phyloP scores from a whole-genome alignment of 2,888 invertebrate genomes.

The Drepanosiphum platanoidis region DNA sequence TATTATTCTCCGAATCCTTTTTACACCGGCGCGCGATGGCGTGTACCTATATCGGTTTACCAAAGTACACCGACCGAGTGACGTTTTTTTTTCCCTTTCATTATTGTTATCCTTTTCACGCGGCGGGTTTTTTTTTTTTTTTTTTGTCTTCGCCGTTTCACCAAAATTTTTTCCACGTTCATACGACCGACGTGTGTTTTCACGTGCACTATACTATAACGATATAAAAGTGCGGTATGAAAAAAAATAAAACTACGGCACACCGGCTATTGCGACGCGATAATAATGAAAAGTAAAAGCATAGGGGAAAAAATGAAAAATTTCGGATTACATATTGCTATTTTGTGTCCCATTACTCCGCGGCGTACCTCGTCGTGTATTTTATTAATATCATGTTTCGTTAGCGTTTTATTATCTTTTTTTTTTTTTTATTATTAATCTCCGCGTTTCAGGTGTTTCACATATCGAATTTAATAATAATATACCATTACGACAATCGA shows the following conservation, averaged over 20 bases:
- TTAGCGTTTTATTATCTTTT: neutral
- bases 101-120: slow-evolving; percentile 42
- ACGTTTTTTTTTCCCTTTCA: slow-evolving; percentile 27
- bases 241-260: no score
- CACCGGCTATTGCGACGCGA: neutral
- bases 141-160: slow-evolving; percentile 1
- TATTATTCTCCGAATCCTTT: slow-evolving; percentile 40
- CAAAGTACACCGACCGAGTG: slow-evolving; percentile 58
- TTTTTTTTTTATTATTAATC: no score
- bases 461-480: neutral
- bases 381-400: neutral
- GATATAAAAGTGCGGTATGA: neutral
- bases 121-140: no score
- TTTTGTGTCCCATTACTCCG: no score
- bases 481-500: neutral
- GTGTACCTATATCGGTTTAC: slow-evolving; percentile 60
- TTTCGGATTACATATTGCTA: neutral
- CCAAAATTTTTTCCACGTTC: neutral
- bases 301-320: neutral
- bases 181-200: neutral
- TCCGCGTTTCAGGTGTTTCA: neutral
- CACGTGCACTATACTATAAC: neutral
- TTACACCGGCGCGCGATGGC: slow-evolving; percentile 19
- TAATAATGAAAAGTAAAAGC: neutral
- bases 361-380: no score